These are phyloP conservation scores for Rostratula benghalensis DNA, from an alignment of 2,113 vertebrate species.

Conservation along the genomic window DNA sequence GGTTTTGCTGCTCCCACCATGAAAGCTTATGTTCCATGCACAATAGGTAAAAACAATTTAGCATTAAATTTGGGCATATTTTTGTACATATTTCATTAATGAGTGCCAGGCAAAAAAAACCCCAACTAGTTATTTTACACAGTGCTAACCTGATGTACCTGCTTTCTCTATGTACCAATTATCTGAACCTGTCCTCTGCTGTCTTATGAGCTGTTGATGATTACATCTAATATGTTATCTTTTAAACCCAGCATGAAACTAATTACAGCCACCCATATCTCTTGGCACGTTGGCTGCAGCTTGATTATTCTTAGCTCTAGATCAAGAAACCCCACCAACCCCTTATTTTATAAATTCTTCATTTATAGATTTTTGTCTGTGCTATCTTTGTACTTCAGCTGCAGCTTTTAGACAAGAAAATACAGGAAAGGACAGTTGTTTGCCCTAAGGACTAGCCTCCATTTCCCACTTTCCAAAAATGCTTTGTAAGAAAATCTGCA, in stretches of 20 bases:
- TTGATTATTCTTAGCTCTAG: conserved; percentile 12
- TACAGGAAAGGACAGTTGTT: neutral
- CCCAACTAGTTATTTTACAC: neutral
- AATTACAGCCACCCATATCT: conserved; percentile 27
- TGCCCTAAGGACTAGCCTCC: neutral
- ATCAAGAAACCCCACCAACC: neutral
- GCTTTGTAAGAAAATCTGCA: neutral
- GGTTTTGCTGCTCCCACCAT: neutral
- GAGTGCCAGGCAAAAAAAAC: neutral
- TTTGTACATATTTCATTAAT: neutral
- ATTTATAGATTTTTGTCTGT: neutral
- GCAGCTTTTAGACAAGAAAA: neutral
- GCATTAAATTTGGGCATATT: neutral
- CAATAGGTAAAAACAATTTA: neutral
- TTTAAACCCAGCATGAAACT: conserved; percentile 41
- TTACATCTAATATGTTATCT: neutral
- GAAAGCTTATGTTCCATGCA: neutral
- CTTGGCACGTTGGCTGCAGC: neutral
- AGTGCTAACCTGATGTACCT: neutral
- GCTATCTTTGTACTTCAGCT: neutral
- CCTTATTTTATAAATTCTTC: neutral
- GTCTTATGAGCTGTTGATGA: neutral
- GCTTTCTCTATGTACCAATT: neutral
- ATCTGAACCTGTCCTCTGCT: neutral
- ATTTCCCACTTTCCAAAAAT: neutral